Percentiles rank a stretch among this genome's conserved stretches.
Evolutionary conservation across 2,113 vertebrate species (phyloP).

Genomic region (Daphoenositta chrysoptera): DNA sequence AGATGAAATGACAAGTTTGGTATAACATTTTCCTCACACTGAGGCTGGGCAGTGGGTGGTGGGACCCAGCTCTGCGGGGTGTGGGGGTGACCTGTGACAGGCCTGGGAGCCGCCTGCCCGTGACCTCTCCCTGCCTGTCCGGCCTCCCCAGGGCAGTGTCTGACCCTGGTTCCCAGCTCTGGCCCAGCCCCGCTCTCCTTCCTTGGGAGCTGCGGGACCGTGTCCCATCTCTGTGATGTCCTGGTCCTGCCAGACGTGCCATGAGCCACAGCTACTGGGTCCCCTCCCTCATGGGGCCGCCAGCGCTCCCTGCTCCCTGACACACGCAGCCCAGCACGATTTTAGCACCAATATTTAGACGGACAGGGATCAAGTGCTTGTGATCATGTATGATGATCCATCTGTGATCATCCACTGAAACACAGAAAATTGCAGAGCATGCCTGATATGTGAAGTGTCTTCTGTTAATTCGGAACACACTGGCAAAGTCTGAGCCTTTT

Average conservation of each 20-base stretch:
- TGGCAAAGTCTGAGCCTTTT: background rate
- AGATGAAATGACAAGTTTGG: background rate
- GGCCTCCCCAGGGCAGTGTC: too few relatives aligned
- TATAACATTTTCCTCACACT: fast-evolving
- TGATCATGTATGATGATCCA: too few relatives aligned
- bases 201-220: fast-evolving
- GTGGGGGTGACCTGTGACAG: fast-evolving
- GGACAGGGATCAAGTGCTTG: fast-evolving
- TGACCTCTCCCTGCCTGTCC: fast-evolving
- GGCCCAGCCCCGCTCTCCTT: fast-evolving
- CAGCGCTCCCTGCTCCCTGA: background rate
- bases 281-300: background rate
- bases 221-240: fast-evolving
- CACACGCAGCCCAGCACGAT: background rate
- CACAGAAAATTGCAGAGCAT: background rate
- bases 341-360: background rate
- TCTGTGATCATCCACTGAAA: background rate
- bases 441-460: background rate
- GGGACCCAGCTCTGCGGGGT: fast-evolving
- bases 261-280: fast-evolving
- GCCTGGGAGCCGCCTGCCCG: background rate
- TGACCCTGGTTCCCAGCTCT: background rate
- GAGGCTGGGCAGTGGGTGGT: fast-evolving
- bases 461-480: background rate
- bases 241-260: fast-evolving